Conservation (phyloP, 2,113 vertebrate genomes). For the Tretioscincus oriximinensis region DNA sequence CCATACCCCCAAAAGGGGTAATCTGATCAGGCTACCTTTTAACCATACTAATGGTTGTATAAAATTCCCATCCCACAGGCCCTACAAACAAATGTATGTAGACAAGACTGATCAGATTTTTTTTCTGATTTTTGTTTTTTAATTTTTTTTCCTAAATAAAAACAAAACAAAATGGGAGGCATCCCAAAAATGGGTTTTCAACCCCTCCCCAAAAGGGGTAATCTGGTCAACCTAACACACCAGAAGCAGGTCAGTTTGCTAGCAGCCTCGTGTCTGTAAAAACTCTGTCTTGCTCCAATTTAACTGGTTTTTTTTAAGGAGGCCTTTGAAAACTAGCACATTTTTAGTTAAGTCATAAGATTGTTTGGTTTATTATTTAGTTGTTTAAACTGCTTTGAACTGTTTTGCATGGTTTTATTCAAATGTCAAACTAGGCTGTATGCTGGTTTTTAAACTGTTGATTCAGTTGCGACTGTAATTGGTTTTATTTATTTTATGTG, state of each 20-base stretch:
- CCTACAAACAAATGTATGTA: neutral
- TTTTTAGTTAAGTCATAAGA: neutral
- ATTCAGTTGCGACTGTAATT: neutral
- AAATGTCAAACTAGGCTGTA: neutral
- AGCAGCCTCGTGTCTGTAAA: too few species aligned
- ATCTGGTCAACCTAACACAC: too few species aligned
- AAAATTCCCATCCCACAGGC: neutral
- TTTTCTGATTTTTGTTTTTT: too few species aligned
- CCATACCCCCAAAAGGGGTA: too few species aligned
- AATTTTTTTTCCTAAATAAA: too few species aligned
- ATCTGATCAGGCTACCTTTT: too few species aligned
- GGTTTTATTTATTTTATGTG: neutral
- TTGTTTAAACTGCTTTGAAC: neutral
- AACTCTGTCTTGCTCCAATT: neutral
- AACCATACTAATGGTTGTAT: slow-evolving; percentile 13
- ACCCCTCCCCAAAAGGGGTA: too few species aligned
- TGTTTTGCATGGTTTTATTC: neutral
- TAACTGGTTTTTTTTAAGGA: neutral
- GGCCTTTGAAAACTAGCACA: neutral
- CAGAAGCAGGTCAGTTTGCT: too few species aligned
- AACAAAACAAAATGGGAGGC: too few species aligned
- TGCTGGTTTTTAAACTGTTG: neutral
- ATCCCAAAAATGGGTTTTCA: too few species aligned
- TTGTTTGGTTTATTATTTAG: neutral
- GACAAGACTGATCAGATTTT: too few species aligned